A percentile compares a stretch with the other conserved stretches of the same genome.
These are phyloP conservation scores for Elgaria multicarinata DNA, from an alignment of 2,113 vertebrate species.

Conservation along the genomic window DNA sequence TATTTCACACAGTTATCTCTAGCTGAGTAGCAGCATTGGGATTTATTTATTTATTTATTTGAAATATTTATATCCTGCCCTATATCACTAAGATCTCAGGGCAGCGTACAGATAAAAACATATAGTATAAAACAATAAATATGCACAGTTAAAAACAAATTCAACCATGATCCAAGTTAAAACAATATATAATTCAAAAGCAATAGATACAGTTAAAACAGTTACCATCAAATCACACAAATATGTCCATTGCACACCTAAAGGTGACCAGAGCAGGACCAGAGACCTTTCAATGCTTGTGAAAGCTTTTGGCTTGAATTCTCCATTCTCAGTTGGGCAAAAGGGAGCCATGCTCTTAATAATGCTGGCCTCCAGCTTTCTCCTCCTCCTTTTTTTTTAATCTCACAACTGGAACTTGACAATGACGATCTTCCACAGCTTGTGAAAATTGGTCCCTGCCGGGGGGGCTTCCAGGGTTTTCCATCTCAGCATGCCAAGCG, in stretches of 20 bases:
- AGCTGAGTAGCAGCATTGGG: too few relatives aligned
- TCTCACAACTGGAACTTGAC: background rate
- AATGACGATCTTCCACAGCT: background rate
- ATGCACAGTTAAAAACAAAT: too few relatives aligned
- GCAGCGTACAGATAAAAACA: too few relatives aligned
- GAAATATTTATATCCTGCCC: too few relatives aligned
- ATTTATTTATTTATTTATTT: too few relatives aligned
- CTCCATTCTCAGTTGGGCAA: background rate
- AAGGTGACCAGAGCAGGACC: background rate
- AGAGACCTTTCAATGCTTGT: background rate
- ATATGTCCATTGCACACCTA: background rate
- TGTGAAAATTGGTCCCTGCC: background rate
- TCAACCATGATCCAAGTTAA: too few relatives aligned
- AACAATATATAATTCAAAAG: too few relatives aligned
- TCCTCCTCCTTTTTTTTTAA: background rate
- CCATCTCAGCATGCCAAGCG: background rate
- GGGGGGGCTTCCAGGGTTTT: background rate
- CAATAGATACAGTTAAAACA: too few relatives aligned
- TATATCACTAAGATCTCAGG: too few relatives aligned
- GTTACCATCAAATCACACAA: background rate
- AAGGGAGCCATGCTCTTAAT: background rate
- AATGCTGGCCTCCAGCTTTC: background rate
- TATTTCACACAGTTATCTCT: too few relatives aligned
- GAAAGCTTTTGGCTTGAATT: background rate
- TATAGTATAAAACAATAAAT: too few relatives aligned